These are phyloP conservation scores for Accipiter cooperii DNA, from an alignment of 2,113 vertebrate genomes.

Conservation along the genomic window DNA sequence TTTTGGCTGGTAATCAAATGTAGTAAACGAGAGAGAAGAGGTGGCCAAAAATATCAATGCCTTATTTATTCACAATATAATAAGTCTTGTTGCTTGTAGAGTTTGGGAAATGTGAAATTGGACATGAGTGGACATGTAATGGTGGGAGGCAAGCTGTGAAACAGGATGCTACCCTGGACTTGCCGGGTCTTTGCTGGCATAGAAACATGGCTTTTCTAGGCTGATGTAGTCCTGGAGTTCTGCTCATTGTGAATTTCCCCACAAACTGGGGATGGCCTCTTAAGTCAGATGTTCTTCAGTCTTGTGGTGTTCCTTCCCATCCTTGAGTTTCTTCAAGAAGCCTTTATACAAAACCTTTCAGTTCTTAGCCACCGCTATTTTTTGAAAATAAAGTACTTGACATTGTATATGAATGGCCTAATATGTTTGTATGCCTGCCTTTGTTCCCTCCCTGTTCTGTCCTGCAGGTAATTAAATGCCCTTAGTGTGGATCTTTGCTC, in stretches of 20 bases:
- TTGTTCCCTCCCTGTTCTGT: not conserved
- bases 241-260: not conserved
- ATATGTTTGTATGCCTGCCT: not conserved
- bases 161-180: not conserved
- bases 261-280: not conserved
- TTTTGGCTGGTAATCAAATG: not conserved
- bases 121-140: fast-evolving
- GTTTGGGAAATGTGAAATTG: not conserved
- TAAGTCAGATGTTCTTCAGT: not conserved
- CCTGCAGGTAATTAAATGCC: conserved; percentile 68
- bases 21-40: not conserved
- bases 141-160: not conserved
- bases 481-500: conserved; percentile 39
- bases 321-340: not conserved
- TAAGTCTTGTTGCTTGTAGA: not conserved
- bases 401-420: not conserved
- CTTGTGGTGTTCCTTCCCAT: not conserved
- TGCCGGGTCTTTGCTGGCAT: not conserved
- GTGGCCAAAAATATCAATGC: not conserved
- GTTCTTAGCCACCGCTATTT: not conserved
- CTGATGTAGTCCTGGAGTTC: not conserved
- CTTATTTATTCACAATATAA: not conserved
- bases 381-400: not conserved
- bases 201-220: not conserved
- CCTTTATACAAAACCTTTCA: not conserved